These are phyloP conservation scores for Synchiropus splendidus DNA, from an alignment of 2,113 vertebrate species.

Conservation along the genomic window DNA sequence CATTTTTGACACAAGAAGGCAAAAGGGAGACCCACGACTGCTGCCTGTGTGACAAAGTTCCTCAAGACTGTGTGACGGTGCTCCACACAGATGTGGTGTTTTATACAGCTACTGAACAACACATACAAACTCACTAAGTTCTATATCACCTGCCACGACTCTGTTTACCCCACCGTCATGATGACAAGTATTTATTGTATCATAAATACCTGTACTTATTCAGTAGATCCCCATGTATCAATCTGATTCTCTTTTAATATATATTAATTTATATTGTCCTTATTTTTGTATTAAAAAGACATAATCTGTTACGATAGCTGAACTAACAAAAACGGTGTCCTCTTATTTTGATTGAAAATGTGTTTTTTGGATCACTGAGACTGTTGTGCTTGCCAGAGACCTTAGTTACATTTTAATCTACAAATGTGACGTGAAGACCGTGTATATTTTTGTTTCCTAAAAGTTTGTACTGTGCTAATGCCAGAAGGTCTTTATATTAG, in stretches of 20 bases:
- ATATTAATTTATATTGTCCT: constrained; percentile 99
- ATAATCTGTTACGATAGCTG: constrained; percentile 76
- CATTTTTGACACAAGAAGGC: constrained; percentile 13
- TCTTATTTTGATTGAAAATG: constrained; percentile 68
- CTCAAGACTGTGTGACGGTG: constrained; percentile 43
- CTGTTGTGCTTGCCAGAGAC: constrained; percentile 70
- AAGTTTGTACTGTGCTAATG: constrained; percentile 73
- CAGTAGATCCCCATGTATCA: constrained; percentile 85
- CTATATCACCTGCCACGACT: constrained; percentile 71
- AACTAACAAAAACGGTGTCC: constrained; percentile 87
- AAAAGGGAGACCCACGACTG: constrained; percentile 26
- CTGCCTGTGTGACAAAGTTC: constrained; percentile 27
- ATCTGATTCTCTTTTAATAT: constrained; percentile 97
- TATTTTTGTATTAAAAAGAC: constrained; percentile 91
- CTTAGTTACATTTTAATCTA: constrained; percentile 75
- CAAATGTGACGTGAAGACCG: constrained; percentile 74
- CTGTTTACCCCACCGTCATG: constrained; percentile 61
- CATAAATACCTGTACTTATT: constrained; percentile 92
- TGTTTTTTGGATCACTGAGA: constrained; percentile 71
- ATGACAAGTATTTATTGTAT: constrained; percentile 99
- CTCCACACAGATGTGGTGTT: constrained; percentile 34
- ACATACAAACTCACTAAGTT: constrained; percentile 66
- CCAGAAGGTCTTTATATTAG: constrained; percentile 76
- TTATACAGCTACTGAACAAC: constrained; percentile 55
- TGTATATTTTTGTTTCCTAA: constrained; percentile 79